Percentiles rank a stretch among this genome's conserved stretches.
Conservation (phyloP, 2,888 invertebrate genomes). For the Hirtodrosophila histrioides region DNA sequence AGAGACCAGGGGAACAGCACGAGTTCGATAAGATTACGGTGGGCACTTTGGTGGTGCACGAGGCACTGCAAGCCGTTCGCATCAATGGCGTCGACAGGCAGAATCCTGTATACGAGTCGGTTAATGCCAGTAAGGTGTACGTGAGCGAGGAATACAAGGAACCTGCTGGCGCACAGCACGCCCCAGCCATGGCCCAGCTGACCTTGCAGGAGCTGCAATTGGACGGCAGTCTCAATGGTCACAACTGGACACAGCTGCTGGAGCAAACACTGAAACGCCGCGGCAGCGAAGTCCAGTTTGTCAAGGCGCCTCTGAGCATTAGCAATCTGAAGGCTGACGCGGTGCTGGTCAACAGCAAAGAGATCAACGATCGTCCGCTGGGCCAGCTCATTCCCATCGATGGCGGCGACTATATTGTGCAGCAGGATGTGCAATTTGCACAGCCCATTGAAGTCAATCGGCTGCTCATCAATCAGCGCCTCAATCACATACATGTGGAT, state of each 20-base stretch:
- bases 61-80: constrained; percentile 55
- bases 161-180: constrained; percentile 12
- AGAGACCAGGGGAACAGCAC: constrained; percentile 36
- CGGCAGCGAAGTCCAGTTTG: constrained; percentile 84
- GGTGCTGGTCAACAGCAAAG: constrained; percentile 68
- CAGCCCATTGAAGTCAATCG: constrained; percentile 83
- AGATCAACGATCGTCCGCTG: constrained; percentile 70
- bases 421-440: constrained; percentile 84
- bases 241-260: constrained; percentile 84
- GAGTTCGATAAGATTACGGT: constrained; percentile 72
- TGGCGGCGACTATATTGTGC: constrained; percentile 83
- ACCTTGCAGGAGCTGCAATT: constrained; percentile 84
- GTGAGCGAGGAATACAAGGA: constrained; percentile 54
- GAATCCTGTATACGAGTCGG: constrained; percentile 70
- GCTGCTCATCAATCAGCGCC: constrained; percentile 82
- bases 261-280: constrained; percentile 84
- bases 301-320: constrained; percentile 78
- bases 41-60: constrained; percentile 71
- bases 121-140: constrained; percentile 69
- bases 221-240: constrained; percentile 85
- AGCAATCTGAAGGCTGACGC: constrained; percentile 77
- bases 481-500: constrained; percentile 85
- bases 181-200: constrained; percentile 61
- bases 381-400: constrained; percentile 82
- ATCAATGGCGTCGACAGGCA: constrained; percentile 70